These are phyloP conservation scores for Diloba caeruleocephala DNA, from an alignment of 2,888 invertebrate species.

Conservation along the genomic window DNA sequence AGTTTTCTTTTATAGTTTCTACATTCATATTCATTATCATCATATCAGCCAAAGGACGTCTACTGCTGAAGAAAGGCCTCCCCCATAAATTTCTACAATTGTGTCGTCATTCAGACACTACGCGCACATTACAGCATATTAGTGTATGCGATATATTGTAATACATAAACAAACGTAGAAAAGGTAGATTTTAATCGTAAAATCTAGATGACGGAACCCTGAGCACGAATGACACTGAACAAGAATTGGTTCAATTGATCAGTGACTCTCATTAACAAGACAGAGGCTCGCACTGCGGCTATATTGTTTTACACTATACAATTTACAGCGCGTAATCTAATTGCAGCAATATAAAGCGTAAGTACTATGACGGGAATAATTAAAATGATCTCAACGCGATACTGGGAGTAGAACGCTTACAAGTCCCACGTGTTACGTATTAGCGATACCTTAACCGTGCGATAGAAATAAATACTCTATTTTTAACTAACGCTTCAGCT, in stretches of 20 bases:
- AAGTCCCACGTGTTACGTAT: slow-evolving; percentile 5
- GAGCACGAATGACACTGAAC: slow-evolving; percentile 37
- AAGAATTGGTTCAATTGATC: slow-evolving; percentile 50
- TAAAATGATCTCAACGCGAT: slow-evolving; percentile 31
- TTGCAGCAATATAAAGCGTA: slow-evolving; percentile 14
- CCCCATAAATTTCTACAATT: too few relatives aligned
- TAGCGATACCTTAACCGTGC: slow-evolving; percentile 22
- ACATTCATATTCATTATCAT: background rate
- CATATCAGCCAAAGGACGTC: too few relatives aligned
- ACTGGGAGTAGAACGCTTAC: slow-evolving; percentile 5
- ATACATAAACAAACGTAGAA: background rate
- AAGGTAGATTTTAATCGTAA: background rate
- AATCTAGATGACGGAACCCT: slow-evolving; percentile 10
- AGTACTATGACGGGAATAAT: slow-evolving; percentile 20
- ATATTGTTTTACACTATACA: slow-evolving; percentile 16
- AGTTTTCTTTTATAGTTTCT: slow-evolving; percentile 33
- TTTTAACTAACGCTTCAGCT: slow-evolving; percentile 6
- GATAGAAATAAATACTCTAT: slow-evolving; percentile 44
- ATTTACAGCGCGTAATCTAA: slow-evolving; percentile 5
- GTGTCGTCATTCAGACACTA: too few relatives aligned
- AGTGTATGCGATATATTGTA: too few relatives aligned
- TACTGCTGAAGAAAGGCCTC: too few relatives aligned
- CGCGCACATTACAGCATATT: too few relatives aligned
- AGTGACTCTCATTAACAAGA: slow-evolving; percentile 25
- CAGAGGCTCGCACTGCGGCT: slow-evolving; percentile 12